phyloP scores from a whole-genome alignment of 1,140 invertebrate species.

The Caenorhabditis remanei region DNA sequence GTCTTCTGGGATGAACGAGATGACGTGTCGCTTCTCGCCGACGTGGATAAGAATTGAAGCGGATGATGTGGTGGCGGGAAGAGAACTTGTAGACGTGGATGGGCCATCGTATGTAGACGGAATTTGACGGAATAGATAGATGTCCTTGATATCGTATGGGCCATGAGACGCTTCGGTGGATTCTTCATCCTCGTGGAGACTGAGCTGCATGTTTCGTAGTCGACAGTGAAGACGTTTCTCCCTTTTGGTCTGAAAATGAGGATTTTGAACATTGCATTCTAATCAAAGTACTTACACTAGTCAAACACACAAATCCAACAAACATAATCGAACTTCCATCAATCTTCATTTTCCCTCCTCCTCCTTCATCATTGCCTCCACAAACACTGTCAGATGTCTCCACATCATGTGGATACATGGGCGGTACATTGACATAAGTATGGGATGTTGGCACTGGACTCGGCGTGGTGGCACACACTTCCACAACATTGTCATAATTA shows the following conservation, averaged over 20 bases:
- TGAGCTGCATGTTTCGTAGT: conserved; percentile 50
- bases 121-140: conserved; percentile 2
- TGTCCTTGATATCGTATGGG: conserved; percentile 11
- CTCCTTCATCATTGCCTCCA: not conserved
- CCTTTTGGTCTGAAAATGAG: conserved; percentile 18
- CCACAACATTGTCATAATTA: conserved; percentile 17
- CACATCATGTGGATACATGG: not conserved
- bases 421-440: conserved; percentile 30
- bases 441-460: not conserved
- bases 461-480: not conserved
- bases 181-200: conserved; percentile 58
- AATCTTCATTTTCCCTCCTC: not conserved
- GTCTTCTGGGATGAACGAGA: conserved; percentile 23
- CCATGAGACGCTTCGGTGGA: not conserved
- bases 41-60: conserved; percentile 1
- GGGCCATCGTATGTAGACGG: not conserved
- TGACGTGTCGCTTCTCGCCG: conserved; percentile 9
- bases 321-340: conserved; percentile 29
- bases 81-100: not conserved
- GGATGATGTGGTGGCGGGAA: not conserved
- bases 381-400: not conserved
- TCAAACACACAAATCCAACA: conserved; percentile 13
- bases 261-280: not conserved
- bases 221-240: conserved; percentile 47
- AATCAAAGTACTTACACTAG: not conserved